Evolutionary conservation across 2,797 vertebrate species (phyloP).

Genomic region (Parauchenoglanis ngamensis): DNA sequence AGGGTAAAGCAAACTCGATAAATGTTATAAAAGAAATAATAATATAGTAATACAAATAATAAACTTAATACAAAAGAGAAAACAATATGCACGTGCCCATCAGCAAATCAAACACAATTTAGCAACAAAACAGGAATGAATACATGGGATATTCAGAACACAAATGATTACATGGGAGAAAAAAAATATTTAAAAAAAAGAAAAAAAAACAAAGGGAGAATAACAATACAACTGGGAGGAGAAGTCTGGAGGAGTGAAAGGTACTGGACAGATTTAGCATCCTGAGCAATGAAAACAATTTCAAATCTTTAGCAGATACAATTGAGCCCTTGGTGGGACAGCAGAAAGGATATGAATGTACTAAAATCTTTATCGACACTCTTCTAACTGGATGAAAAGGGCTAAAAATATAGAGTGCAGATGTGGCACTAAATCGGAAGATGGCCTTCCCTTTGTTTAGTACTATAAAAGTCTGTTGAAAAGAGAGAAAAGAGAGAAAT

Average conservation of each 20-base stretch:
- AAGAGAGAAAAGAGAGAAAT: slow-evolving; percentile 57
- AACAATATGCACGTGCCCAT: neutral
- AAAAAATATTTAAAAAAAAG: neutral
- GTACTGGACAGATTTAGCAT: slow-evolving; percentile 7
- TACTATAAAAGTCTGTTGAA: slow-evolving; percentile 94
- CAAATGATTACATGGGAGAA: neutral
- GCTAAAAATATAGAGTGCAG: slow-evolving; percentile 94
- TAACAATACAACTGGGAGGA: neutral
- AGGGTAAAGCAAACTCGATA: neutral
- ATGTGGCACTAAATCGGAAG: slow-evolving; percentile 97
- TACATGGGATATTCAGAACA: neutral
- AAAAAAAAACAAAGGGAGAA: neutral
- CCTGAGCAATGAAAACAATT: slow-evolving; percentile 33
- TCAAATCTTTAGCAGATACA: slow-evolving; percentile 15
- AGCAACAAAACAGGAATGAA: neutral
- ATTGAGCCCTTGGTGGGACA: slow-evolving; percentile 14
- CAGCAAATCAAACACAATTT: neutral
- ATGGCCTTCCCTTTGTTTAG: slow-evolving; percentile 99
- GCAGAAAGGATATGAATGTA: slow-evolving; percentile 97
- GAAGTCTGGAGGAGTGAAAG: neutral
- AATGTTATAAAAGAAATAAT: neutral
- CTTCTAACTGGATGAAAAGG: slow-evolving; percentile 93
- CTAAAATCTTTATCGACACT: slow-evolving; percentile 91
- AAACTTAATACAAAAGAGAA: neutral
- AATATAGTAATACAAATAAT: neutral